Evolutionary conservation across 2,113 vertebrate species (phyloP).

Genomic region (Aphyosemion australe): DNA sequence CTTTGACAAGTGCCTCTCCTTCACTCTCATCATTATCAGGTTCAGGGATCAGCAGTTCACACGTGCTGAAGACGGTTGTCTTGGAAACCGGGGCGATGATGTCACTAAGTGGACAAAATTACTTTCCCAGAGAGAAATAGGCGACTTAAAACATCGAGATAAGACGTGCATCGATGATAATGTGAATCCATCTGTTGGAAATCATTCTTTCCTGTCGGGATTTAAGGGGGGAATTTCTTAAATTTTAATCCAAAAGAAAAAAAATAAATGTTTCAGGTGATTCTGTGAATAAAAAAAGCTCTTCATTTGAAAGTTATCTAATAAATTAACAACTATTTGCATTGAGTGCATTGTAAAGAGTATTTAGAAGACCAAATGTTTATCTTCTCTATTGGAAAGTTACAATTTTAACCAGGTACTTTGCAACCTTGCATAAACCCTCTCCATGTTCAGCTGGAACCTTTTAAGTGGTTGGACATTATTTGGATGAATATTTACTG

Average conservation of each 20-base stretch:
- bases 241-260: not conserved
- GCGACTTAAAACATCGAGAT: not conserved
- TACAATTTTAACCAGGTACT: too few species aligned
- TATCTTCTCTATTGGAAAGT: too few species aligned
- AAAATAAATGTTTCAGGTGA: not conserved
- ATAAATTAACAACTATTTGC: too few species aligned
- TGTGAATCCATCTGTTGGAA: conserved; percentile 10
- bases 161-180: conserved; percentile 5
- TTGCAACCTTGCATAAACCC: too few species aligned
- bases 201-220: not conserved
- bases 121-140: conserved; percentile 20
- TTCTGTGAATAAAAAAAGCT: not conserved
- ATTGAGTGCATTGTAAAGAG: too few species aligned
- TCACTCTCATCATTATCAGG: conserved; percentile 33
- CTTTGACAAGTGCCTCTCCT: conserved; percentile 39
- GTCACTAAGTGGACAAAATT: conserved; percentile 36
- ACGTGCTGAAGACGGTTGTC: conserved; percentile 27
- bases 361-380: too few species aligned
- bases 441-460: too few species aligned
- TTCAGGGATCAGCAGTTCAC: conserved; percentile 27
- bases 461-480: too few species aligned
- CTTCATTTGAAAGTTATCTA: too few species aligned
- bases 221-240: not conserved
- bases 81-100: conserved; percentile 35
- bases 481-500: too few species aligned